Base-by-base conservation (phyloP, 2,888 invertebrate species). In the Actias luna region DNA sequence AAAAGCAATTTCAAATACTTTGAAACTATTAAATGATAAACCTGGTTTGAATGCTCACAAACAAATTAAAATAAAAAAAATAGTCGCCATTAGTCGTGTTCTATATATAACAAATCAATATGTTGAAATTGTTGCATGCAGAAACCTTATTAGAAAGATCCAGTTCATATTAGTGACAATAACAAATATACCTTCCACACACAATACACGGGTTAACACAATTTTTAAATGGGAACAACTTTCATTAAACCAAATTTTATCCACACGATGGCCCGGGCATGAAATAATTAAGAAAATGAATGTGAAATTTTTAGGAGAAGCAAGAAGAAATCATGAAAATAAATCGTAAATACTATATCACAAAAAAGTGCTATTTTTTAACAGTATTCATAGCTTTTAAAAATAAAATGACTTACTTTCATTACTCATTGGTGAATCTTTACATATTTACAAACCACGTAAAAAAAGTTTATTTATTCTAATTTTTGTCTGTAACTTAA, bases 81-180 rank as follows among this genome's bases (percentile, higher is more conserved):
- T 39, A 39, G n/a, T 5, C 14, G 14, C 35, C 14, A 12, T 16
- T n/a, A n/a, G 16, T 25, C 14, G 22, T 50, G 10, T 46, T 22
- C 5, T 18, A 46, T 18, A 22, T 22, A 50, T 25, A 50, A 50
- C 8, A 50, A 18, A 22, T 10, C 12, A 25, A 12, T 12, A 50
- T 25, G 25, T 25, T n/a, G 0, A 12, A 27, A 27, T 25, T 52
- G 14, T 27, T 5, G 16, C 55, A 55, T 55, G 55, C 55, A 55
- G 14, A n/a, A n/a, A 29, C 29, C 27, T 7, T 55, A n/a, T 67
- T 61, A 71, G 60, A 64, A 67, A 72, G 67, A 69, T 67, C 74
- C 76, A 73, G 66, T 75, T 64, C 68, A 67, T 74, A 83, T 85
- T 87, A 86, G 86, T 84, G 75, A 85, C 79, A 81, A 70, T 74